phyloP scores from a whole-genome alignment of 2,888 invertebrate genomes.

The Heteromurus nitidus region DNA sequence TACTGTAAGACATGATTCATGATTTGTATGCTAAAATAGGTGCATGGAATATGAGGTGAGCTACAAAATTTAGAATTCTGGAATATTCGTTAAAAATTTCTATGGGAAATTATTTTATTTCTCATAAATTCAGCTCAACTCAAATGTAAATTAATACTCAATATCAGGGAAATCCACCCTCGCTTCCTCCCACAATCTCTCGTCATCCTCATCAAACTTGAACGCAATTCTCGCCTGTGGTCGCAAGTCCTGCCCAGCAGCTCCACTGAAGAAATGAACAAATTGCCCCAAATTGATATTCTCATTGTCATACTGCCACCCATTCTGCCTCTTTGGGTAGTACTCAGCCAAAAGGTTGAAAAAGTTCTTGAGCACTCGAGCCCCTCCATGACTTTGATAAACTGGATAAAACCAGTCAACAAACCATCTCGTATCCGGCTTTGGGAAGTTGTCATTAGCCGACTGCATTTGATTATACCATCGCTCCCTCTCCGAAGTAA shows the following conservation, averaged over 20 bases:
- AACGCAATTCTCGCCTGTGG: constrained; percentile 42
- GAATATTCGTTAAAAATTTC: too few species aligned
- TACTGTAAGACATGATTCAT: too few species aligned
- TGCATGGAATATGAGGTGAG: too few species aligned
- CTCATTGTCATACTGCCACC: constrained; percentile 21
- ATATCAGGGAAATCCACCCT: constrained; percentile 36
- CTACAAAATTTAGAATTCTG: too few species aligned
- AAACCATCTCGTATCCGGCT: constrained; percentile 59
- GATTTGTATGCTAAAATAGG: too few species aligned
- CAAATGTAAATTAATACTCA: constrained; percentile 5
- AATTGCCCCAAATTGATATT: constrained; percentile 65
- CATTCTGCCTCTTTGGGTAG: constrained; percentile 54
- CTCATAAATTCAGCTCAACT: too few species aligned
- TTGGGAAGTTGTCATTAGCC: constrained; percentile 56
- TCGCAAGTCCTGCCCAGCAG: constrained; percentile 42
- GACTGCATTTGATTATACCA: constrained; percentile 51
- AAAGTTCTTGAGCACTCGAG: constrained; percentile 31
- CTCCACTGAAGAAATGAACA: constrained; percentile 67
- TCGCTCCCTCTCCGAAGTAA: constrained; percentile 22
- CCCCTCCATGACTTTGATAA: constrained; percentile 37
- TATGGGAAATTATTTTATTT: too few species aligned
- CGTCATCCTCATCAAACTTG: constrained; percentile 43
- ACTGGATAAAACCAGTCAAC: constrained; percentile 59
- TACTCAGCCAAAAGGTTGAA: constrained; percentile 56
- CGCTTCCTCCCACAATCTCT: constrained; percentile 43